phyloP scores from a whole-genome alignment of 2,797 vertebrate genomes.

The Acipenser ruthenus region DNA sequence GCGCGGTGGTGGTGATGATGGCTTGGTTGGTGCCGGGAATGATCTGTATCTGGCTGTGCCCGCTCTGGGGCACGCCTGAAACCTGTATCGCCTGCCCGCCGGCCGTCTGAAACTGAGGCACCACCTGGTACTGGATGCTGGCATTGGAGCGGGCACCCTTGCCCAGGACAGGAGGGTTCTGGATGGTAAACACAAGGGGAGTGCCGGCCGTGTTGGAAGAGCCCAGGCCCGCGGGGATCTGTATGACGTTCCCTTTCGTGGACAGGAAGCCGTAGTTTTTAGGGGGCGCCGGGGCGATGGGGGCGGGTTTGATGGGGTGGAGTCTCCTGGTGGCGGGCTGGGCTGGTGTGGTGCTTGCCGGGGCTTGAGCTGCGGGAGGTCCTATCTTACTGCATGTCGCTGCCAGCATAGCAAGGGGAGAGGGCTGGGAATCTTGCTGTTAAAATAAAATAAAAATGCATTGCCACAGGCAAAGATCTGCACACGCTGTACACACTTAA shows the following conservation, averaged over 20 bases:
- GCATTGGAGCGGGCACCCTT: conserved; percentile 47
- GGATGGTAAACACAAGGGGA: conserved; percentile 86
- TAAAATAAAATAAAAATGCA: too few species aligned
- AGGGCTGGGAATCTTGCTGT: conserved; percentile 84
- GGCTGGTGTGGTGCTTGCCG: conserved; percentile 64
- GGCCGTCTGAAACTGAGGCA: conserved; percentile 72
- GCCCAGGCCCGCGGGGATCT: conserved; percentile 80
- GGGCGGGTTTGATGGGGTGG: conserved; percentile 89
- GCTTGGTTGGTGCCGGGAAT: conserved; percentile 85
- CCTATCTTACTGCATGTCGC: conserved; percentile 98
- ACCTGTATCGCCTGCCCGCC: conserved; percentile 74
- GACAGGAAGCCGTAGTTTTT: conserved; percentile 84
- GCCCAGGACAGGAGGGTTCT: conserved; percentile 69
- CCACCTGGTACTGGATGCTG: conserved; percentile 83
- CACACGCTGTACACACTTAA: too few species aligned
- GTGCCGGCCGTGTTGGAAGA: conserved; percentile 60
- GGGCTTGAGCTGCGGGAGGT: conserved; percentile 84
- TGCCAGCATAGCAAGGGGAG: conserved; percentile 86
- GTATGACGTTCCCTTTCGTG: conserved; percentile 86
- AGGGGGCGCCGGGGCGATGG: conserved; percentile 75
- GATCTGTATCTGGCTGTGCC: conserved; percentile 79
- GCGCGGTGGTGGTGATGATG: conserved; percentile 60
- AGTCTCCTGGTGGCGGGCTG: conserved; percentile 81
- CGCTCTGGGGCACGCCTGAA: conserved; percentile 66
- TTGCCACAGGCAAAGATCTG: too few species aligned